Evolutionary conservation across 2,888 invertebrate genomes (phyloP).

Genomic region (Cheiracanthium punctorium): DNA sequence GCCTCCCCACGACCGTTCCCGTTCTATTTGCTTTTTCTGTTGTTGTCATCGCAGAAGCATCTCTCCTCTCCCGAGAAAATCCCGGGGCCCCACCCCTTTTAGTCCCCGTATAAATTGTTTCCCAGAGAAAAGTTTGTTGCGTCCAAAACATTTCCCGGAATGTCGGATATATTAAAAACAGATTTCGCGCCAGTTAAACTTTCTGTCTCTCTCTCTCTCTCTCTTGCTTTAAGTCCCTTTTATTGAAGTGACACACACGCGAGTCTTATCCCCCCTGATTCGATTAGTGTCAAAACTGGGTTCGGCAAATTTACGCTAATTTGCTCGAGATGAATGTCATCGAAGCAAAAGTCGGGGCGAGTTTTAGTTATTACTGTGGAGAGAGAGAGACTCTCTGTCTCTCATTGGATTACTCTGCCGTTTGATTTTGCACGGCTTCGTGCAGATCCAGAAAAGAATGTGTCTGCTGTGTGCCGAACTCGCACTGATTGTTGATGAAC

Average conservation of each 20-base stretch:
- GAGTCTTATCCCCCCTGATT: conserved; percentile 48
- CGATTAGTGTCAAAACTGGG: conserved; percentile 38
- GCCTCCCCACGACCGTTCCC: neutral
- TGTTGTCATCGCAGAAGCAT: neutral
- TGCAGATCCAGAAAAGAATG: too few species aligned
- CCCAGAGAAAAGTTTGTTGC: conserved; percentile 59
- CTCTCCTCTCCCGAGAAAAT: conserved; percentile 23
- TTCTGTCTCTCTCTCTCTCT: too few species aligned
- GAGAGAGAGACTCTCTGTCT: too few species aligned
- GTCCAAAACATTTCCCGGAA: conserved; percentile 66
- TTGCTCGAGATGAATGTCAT: conserved; percentile 38
- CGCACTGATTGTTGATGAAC: too few species aligned
- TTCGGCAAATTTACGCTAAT: conserved; percentile 60
- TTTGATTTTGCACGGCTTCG: too few species aligned
- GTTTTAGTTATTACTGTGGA: neutral
- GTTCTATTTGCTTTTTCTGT: conserved; percentile 6
- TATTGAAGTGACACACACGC: conserved; percentile 51
- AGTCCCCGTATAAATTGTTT: conserved; percentile 62
- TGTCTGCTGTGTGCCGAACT: too few species aligned
- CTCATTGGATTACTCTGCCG: too few species aligned
- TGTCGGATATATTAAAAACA: conserved; percentile 69
- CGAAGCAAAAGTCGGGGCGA: neutral
- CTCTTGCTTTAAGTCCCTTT: conserved; percentile 5
- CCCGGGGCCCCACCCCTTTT: conserved; percentile 54
- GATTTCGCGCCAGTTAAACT: conserved; percentile 46